Evolutionary conservation across 2,888 invertebrate species (phyloP).

Genomic region (Augiades crinisus): DNA sequence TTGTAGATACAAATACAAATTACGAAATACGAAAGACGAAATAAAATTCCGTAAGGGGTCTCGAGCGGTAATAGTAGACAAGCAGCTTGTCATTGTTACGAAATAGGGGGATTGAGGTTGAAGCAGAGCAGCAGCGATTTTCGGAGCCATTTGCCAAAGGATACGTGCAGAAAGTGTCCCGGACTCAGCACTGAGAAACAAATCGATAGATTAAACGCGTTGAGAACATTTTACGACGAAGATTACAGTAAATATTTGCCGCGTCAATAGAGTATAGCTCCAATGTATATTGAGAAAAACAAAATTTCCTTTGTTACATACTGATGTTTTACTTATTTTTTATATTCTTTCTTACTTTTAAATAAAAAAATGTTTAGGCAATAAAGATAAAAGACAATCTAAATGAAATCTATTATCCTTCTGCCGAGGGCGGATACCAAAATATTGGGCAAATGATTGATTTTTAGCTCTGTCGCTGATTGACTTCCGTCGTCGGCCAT

Average conservation of each 20-base stretch:
- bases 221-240: not conserved
- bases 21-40: not conserved
- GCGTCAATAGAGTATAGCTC: not conserved
- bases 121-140: conserved; percentile 28
- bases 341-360: too few species aligned
- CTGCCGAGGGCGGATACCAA: too few species aligned
- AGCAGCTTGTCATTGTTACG: conserved; percentile 23
- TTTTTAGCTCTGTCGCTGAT: too few species aligned
- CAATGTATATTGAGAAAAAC: not conserved
- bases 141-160: conserved; percentile 27
- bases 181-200: conserved; percentile 5
- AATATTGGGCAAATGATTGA: too few species aligned
- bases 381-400: too few species aligned
- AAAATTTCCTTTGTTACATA: too few species aligned
- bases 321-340: too few species aligned
- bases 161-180: conserved; percentile 25
- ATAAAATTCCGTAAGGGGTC: not conserved
- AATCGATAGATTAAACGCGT: conserved; percentile 12
- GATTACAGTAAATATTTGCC: conserved; percentile 3
- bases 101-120: conserved; percentile 28
- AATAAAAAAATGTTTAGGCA: too few species aligned
- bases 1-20: too few species aligned
- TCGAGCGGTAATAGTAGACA: not conserved
- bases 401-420: too few species aligned
- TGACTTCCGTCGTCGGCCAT: too few species aligned